Base-by-base conservation (phyloP, 2,888 invertebrate genomes). In the Chymomyza amoena region DNA sequence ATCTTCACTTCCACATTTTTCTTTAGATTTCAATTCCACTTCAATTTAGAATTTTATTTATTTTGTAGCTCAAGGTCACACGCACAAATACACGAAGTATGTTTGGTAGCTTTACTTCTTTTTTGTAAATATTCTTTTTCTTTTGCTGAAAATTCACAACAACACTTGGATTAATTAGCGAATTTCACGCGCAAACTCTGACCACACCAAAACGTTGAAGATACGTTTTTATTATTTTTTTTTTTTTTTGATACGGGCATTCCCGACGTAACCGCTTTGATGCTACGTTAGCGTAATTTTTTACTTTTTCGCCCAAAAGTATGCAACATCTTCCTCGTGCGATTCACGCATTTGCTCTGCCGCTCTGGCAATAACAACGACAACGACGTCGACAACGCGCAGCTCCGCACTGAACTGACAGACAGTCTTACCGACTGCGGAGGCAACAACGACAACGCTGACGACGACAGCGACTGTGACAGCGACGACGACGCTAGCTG, bases 341-440 rank as follows among this genome's bases (percentile, higher is more conserved):
- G 39, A 10, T 45, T 13, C 13, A 45, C 39, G 39, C 39, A 45
- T 45, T 45, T 45, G 20, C 54, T 18, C n/a, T 54, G 54, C 54
- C 20, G 16, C 54, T 16, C 20, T n/a, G 68, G 69, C 64, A 68
- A 69, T 64, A 73, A 57, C 57, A 18, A 25, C 57, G 25, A 57
- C 57, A 57, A 56, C 74, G 75, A 75, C 67, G 66, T 68, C 68
- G 69, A 82, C 80, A 57, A 81, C 76, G 83, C 80, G 72, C 85
- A 75, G 84, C 75, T 86, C 83, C 75, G 81, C 86, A 86, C 71
- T 88, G 75, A 86, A 83, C 83, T 88, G 87, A 72, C 54, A 63
- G 54, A 67, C 60, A 66, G 60, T 18, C 64, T 45, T 65, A 63
- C 63, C 62, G 72, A 75, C 64, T 71, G 25, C 1, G 60, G 60